Evolutionary conservation across 2,888 invertebrate species (phyloP), one percentile per base, ranked within the genome.

Genomic region (Nemapogon koenigi): DNA sequence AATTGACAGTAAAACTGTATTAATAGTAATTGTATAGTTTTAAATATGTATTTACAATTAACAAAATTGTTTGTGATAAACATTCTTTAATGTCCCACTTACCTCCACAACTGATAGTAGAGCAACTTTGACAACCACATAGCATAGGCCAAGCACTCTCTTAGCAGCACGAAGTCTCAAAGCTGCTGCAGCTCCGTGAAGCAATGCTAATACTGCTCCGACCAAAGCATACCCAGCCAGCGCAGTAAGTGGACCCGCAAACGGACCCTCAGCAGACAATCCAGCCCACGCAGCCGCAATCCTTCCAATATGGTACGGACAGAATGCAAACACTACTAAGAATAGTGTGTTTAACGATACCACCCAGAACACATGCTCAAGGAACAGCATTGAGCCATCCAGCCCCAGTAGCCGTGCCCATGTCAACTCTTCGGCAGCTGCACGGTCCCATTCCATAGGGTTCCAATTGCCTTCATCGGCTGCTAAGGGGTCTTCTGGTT

Each of bases 291-390:
- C 83, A 40, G 97, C 84, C 1, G 92, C 88, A 52, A 91, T 84
- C 51, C 90, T 87, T 1, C 98, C 98, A 71, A 97, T 93, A 52
- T 96, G 94, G 62, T 96, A 97, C 0, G 98, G 98, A 50, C 91
- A 91, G 59, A 96, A 98, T 28, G 97, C 98, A 76, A 99, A 99
- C 14, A 97, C 90, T 44, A 98, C 84, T 46, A 98, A 97, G 62
- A 98, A 98, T 40, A 98, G 81, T 1, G 97, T 96, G 59, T 99
- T 98, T 17, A 99, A 73, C 0, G 97, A 96, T 14, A 98, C 94
- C 16, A 98, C 97, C 98, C 98, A 99, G 62, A 99, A 97, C 0
- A 99, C 97, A 78, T 99, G 98, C 64, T 99, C 99, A 38, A 99
- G 70, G 61, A 99, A 99, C 33, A 97, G 91, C 52, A 98, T 84